phyloP scores from a whole-genome alignment of 2,888 invertebrate genomes.

The Drosophila subquinaria region DNA sequence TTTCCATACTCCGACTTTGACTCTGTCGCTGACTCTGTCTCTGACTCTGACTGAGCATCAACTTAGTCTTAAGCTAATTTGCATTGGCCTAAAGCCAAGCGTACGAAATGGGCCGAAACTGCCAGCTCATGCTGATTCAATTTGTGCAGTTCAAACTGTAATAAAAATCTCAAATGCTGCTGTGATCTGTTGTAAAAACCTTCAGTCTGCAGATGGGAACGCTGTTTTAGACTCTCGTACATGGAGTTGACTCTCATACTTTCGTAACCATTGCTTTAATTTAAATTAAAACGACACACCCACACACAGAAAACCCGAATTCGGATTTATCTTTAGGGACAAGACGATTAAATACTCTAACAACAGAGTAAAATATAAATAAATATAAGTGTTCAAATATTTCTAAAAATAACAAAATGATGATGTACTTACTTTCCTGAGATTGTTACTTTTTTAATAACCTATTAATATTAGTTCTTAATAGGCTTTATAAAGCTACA shows the following conservation, averaged over 20 bases:
- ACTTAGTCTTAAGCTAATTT: slow-evolving; percentile 45
- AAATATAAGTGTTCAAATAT: too few species aligned
- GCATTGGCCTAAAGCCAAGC: slow-evolving; percentile 20
- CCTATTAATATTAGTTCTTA: too few species aligned
- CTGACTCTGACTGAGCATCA: slow-evolving; percentile 3
- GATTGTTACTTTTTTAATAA: too few species aligned
- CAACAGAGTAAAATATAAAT: neutral
- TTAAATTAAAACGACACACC: slow-evolving; percentile 37
- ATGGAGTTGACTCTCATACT: slow-evolving; percentile 13
- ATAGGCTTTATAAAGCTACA: too few species aligned
- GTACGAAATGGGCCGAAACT: slow-evolving; percentile 17
- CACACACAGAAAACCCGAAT: slow-evolving; percentile 15
- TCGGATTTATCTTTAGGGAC: neutral
- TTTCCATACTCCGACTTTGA: slow-evolving; percentile 10
- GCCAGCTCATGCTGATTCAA: slow-evolving; percentile 43
- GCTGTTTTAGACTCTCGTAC: slow-evolving; percentile 16
- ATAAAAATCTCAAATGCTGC: slow-evolving; percentile 12
- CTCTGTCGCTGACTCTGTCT: neutral
- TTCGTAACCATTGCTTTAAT: slow-evolving; percentile 53
- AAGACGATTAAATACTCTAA: slow-evolving; percentile 3
- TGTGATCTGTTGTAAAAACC: slow-evolving; percentile 23
- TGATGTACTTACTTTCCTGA: too few species aligned
- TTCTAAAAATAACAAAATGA: too few species aligned
- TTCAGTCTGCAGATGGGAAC: slow-evolving; percentile 28
- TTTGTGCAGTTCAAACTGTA: slow-evolving; percentile 33